These are phyloP conservation scores for Hoplostethus mediterraneus DNA, from an alignment of 2,797 vertebrate species.

Conservation along the genomic window DNA sequence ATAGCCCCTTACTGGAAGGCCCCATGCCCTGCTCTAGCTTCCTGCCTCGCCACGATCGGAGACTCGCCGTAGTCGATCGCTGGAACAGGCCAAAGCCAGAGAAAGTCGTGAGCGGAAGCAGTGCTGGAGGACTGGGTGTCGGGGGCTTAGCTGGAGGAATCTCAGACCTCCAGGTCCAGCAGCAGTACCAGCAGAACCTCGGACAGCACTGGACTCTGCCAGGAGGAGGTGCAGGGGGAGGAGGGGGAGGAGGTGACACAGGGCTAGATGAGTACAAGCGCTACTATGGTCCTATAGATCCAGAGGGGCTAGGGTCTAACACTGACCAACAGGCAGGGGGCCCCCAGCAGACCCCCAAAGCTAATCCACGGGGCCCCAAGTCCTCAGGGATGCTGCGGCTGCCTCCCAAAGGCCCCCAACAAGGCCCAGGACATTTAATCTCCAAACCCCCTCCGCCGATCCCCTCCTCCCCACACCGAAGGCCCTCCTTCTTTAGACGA, in stretches of 20 bases:
- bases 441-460: conserved; percentile 83
- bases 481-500: conserved; percentile 85
- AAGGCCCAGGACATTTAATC: conserved; percentile 79
- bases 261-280: conserved; percentile 92
- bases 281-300: conserved; percentile 94
- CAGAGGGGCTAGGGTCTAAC: conserved; percentile 86
- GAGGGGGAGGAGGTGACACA: conserved; percentile 63
- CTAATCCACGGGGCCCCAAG: conserved; percentile 77
- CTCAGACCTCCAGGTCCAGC: conserved; percentile 76
- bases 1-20: conserved; percentile 86
- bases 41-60: conserved; percentile 88
- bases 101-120: conserved; percentile 71
- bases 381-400: conserved; percentile 76
- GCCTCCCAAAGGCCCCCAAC: conserved; percentile 80
- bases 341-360: conserved; percentile 83
- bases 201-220: conserved; percentile 80
- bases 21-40: conserved; percentile 89
- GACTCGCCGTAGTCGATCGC: conserved; percentile 88
- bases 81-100: conserved; percentile 87
- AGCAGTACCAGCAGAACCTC: conserved; percentile 79
- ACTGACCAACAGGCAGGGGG: conserved; percentile 76
- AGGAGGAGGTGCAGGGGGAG: conserved; percentile 52
- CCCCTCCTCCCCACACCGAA: conserved; percentile 84
- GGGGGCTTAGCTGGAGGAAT: conserved; percentile 81
- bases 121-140: conserved; percentile 70